These are phyloP conservation scores for Odocoileus virginianus DNA, from an alignment of 2,113 vertebrate genomes.

Conservation along the genomic window DNA sequence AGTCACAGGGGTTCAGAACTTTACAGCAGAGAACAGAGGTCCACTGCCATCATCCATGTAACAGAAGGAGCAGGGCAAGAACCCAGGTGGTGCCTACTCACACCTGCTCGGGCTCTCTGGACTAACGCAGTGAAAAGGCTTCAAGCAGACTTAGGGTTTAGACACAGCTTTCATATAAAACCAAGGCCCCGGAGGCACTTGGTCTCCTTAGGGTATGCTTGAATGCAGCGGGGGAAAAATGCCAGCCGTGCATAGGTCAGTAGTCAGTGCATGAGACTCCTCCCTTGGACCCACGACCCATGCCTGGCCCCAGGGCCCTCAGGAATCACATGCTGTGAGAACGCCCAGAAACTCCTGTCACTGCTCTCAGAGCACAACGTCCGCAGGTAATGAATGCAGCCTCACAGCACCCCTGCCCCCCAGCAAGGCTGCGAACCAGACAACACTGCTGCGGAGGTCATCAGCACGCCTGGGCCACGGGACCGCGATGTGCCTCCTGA, in stretches of 20 bases:
- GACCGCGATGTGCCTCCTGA: background rate
- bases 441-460: conserved; percentile 30
- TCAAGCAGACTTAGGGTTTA: background rate
- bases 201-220: background rate
- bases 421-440: background rate
- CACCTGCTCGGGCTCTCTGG: background rate
- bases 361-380: conserved; percentile 6
- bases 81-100: background rate
- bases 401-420: conserved; percentile 43
- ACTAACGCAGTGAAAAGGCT: background rate
- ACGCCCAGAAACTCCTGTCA: background rate
- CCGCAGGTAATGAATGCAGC: conserved; percentile 34
- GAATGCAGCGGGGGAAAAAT: background rate
- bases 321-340: background rate
- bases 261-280: background rate
- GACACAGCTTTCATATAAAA: background rate
- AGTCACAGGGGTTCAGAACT: background rate
- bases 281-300: background rate
- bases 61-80: background rate
- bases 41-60: accelerated
- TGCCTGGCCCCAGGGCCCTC: background rate
- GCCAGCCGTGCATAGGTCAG: conserved; percentile 44
- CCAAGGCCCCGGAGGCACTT: background rate
- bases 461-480: conserved; percentile 14
- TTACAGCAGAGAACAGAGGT: background rate